Conservation (phyloP, 2,888 invertebrate species). For the Zhuqinia jingwanae region DNA sequence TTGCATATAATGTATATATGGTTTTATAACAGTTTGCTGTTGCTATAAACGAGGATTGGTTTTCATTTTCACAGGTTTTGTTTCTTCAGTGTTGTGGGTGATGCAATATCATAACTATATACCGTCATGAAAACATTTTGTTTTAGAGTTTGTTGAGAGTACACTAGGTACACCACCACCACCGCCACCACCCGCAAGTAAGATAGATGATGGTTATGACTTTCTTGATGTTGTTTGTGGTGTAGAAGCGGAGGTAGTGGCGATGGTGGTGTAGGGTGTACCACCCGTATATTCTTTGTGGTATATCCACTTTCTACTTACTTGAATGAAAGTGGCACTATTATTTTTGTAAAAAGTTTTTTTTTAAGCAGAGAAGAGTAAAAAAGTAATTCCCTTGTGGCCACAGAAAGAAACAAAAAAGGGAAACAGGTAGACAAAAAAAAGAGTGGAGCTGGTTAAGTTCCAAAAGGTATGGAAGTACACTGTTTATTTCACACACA, state of each 20-base stretch:
- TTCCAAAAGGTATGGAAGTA: too few relatives aligned
- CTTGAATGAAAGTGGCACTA: conserved; percentile 1
- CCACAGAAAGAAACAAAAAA: conserved; percentile 31
- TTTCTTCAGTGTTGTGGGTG: not conserved
- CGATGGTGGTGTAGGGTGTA: too few relatives aligned
- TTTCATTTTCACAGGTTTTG: not conserved
- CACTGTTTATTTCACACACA: not conserved
- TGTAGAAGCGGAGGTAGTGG: too few relatives aligned
- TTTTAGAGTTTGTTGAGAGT: too few relatives aligned
- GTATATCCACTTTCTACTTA: not conserved
- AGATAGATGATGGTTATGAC: not conserved
- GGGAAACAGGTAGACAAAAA: conserved; percentile 8
- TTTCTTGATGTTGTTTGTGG: not conserved
- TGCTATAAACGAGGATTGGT: not conserved
- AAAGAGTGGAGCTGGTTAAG: not conserved
- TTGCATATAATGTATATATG: too few relatives aligned
- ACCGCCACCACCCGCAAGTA: too few relatives aligned
- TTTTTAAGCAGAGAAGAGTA: not conserved
- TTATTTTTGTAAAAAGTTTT: conserved; percentile 12
- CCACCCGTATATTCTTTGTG: not conserved
- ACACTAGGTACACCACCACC: too few relatives aligned
- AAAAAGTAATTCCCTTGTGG: conserved; percentile 16
- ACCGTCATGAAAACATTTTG: too few relatives aligned
- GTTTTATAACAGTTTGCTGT: not conserved
- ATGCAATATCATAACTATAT: too few relatives aligned